Conservation (phyloP, 2,113 vertebrate species). For the Pelobates fuscus region DNA sequence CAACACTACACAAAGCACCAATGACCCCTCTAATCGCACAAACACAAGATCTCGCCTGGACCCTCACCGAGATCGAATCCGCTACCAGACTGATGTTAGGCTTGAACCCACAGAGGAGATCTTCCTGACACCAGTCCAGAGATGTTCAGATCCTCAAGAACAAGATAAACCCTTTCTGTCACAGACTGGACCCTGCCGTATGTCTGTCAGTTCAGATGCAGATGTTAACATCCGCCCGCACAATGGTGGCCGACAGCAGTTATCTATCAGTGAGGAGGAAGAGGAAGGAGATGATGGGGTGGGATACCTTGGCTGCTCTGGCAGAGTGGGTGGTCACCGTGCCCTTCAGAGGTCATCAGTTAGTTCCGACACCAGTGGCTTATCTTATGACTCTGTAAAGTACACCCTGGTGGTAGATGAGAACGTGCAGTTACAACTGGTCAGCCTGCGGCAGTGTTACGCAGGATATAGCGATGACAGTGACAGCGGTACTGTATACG, state of each 20-base stretch:
- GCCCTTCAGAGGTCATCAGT: slow-evolving; percentile 76
- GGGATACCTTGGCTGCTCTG: slow-evolving; percentile 72
- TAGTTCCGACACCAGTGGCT: slow-evolving; percentile 90
- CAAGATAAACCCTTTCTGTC: slow-evolving; percentile 80
- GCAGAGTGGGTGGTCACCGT: slow-evolving; percentile 58
- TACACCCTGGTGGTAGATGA: slow-evolving; percentile 97
- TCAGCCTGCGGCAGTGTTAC: slow-evolving; percentile 92
- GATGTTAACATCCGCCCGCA: slow-evolving; percentile 83
- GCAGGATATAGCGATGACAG: slow-evolving; percentile 94
- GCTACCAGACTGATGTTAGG: slow-evolving; percentile 85
- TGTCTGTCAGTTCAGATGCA: slow-evolving; percentile 89
- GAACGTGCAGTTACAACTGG: slow-evolving; percentile 90
- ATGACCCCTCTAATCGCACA: slow-evolving; percentile 59
- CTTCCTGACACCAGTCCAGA: slow-evolving; percentile 90
- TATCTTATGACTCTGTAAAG: slow-evolving; percentile 95
- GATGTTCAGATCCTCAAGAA: slow-evolving; percentile 77
- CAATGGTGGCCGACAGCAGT: slow-evolving; percentile 78
- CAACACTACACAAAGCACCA: slow-evolving; percentile 72
- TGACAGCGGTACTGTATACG: slow-evolving; percentile 90
- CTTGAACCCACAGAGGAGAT: slow-evolving; percentile 95
- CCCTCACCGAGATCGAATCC: slow-evolving; percentile 82
- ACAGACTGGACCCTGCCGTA: slow-evolving; percentile 83
- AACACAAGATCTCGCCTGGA: slow-evolving; percentile 59
- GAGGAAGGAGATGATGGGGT: slow-evolving; percentile 83
- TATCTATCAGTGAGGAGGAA: slow-evolving; percentile 89